phyloP scores from a whole-genome alignment of 2,113 vertebrate genomes.

The Triplophysa siluroides region DNA sequence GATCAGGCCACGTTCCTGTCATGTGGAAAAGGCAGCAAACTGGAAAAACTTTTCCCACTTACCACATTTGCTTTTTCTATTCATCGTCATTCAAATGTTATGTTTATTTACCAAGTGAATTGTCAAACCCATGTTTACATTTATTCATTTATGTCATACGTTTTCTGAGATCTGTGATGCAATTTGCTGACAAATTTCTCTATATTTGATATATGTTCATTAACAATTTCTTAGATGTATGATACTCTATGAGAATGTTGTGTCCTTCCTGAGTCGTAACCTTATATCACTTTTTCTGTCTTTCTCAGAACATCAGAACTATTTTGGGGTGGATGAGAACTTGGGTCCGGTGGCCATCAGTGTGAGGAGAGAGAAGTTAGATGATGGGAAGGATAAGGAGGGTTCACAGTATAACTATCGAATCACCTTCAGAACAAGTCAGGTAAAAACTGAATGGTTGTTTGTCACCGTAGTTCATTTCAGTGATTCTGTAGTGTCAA shows the following conservation, averaged over 20 bases:
- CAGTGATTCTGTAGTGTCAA: no score
- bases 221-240: background rate
- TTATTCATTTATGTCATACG: no score
- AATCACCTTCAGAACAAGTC: conserved; percentile 93
- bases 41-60: background rate
- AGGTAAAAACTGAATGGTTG: conserved; percentile 75
- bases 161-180: no score
- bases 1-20: background rate
- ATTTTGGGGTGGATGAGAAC: conserved; percentile 94
- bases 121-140: no score
- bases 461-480: no score
- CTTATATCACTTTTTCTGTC: conserved; percentile 17
- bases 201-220: background rate
- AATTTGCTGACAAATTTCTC: no score
- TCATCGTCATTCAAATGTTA: no score
- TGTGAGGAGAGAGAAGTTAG: conserved; percentile 89
- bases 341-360: conserved; percentile 95
- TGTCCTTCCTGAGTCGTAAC: background rate
- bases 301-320: conserved; percentile 92
- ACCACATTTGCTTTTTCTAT: no score
- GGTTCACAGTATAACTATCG: conserved; percentile 92
- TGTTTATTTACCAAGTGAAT: no score
- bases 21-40: background rate
- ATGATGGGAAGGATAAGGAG: conserved; percentile 93
- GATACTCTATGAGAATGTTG: background rate